phyloP scores from a whole-genome alignment of 2,113 vertebrate genomes.

The Platysternon megacephalum region DNA sequence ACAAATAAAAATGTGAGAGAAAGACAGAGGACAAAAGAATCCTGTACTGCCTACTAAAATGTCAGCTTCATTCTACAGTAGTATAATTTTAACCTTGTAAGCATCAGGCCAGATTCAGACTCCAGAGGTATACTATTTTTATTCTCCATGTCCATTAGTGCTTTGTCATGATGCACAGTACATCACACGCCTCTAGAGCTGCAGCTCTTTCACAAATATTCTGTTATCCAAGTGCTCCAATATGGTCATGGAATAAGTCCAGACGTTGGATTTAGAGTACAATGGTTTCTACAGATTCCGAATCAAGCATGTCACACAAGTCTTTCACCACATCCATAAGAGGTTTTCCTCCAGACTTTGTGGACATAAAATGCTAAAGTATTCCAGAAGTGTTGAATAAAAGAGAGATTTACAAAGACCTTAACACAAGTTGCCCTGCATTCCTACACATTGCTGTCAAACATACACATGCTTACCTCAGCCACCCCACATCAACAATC shows the following conservation, averaged over 20 bases:
- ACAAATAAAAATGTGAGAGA: slow-evolving; percentile 16
- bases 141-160: neutral
- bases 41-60: slow-evolving; percentile 7
- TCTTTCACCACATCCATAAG: neutral
- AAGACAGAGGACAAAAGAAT: neutral
- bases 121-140: slow-evolving; percentile 22
- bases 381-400: neutral
- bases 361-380: neutral
- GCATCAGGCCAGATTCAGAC: neutral
- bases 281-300: neutral
- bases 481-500: neutral
- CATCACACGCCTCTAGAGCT: neutral
- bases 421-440: neutral
- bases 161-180: neutral
- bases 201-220: neutral
- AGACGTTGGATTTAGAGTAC: neutral
- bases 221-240: neutral
- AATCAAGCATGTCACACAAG: neutral
- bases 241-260: neutral
- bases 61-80: slow-evolving; percentile 30
- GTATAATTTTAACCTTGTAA: neutral
- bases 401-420: neutral
- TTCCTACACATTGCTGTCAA: neutral
- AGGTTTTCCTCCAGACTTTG: neutral
- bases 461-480: neutral